Evolutionary conservation across 2,888 invertebrate species (phyloP).

Genomic region (Unio delphinus): DNA sequence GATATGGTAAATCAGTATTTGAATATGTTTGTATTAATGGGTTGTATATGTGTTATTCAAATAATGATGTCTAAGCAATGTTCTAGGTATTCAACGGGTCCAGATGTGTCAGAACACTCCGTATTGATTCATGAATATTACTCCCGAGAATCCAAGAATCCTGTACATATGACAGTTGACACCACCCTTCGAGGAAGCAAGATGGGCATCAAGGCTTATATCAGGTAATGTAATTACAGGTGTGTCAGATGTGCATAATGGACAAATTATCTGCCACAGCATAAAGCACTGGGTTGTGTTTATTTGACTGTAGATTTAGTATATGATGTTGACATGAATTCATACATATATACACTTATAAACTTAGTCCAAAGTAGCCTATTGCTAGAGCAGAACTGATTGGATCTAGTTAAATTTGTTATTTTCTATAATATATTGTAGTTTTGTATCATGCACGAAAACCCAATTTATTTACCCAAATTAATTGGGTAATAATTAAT

Average conservation of each 20-base stretch:
- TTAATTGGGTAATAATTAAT: too few relatives aligned
- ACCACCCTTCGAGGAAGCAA: conserved; percentile 88
- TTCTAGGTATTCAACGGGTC: conserved; percentile 87
- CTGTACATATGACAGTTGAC: conserved; percentile 96
- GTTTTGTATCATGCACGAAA: too few relatives aligned
- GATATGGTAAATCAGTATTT: not conserved
- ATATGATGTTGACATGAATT: not conserved
- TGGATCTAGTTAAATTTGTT: too few relatives aligned
- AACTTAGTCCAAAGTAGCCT: too few relatives aligned
- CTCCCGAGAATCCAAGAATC: conserved; percentile 88
- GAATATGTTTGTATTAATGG: not conserved
- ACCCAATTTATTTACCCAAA: too few relatives aligned
- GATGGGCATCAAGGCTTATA: conserved; percentile 95
- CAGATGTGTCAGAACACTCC: conserved; percentile 97
- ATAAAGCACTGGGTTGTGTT: not conserved
- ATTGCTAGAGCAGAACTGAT: too few relatives aligned
- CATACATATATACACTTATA: too few relatives aligned
- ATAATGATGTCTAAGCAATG: too few relatives aligned
- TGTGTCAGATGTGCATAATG: not conserved
- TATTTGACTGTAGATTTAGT: not conserved
- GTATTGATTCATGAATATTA: conserved; percentile 98
- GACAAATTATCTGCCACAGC: too few relatives aligned
- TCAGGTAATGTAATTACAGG: conserved; percentile 75
- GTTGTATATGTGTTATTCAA: too few relatives aligned
- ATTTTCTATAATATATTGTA: too few relatives aligned